Percentiles rank a stretch among this genome's conserved stretches.
Evolutionary conservation across 2,113 vertebrate genomes (phyloP).

Genomic region (Brachypodius melanocephalos): DNA sequence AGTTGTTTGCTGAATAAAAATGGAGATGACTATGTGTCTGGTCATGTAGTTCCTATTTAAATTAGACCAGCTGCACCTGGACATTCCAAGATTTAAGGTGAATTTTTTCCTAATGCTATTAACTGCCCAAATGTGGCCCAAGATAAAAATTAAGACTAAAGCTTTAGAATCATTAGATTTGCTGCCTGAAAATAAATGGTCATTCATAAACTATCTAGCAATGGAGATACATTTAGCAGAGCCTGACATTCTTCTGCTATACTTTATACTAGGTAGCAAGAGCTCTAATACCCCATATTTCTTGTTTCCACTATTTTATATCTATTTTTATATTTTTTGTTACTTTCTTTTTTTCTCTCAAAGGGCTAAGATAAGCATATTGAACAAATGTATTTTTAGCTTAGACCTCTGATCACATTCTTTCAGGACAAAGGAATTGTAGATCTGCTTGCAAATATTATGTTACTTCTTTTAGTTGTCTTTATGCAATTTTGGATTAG

Average conservation of each 20-base stretch:
- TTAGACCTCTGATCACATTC: neutral
- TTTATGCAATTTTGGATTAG: conserved; percentile 35
- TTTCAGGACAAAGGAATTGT: conserved; percentile 22
- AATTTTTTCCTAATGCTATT: neutral
- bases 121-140: neutral
- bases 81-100: neutral
- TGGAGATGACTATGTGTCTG: neutral
- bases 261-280: neutral
- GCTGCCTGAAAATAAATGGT: neutral
- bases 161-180: neutral
- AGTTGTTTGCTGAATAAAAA: neutral
- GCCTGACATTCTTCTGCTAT: neutral
- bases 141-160: neutral
- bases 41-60: neutral
- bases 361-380: neutral
- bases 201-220: neutral
- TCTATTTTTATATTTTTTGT: neutral
- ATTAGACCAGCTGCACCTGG: neutral
- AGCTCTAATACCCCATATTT: neutral
- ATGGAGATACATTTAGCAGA: neutral
- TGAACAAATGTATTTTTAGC: conserved; percentile 27
- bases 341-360: neutral
- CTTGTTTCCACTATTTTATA: neutral
- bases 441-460: conserved; percentile 9
- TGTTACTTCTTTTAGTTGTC: conserved; percentile 21